Percentiles rank a stretch among this genome's conserved stretches.
Evolutionary conservation across 2,888 invertebrate genomes (phyloP).

Genomic region (Pycnomerus fuliginosus): DNA sequence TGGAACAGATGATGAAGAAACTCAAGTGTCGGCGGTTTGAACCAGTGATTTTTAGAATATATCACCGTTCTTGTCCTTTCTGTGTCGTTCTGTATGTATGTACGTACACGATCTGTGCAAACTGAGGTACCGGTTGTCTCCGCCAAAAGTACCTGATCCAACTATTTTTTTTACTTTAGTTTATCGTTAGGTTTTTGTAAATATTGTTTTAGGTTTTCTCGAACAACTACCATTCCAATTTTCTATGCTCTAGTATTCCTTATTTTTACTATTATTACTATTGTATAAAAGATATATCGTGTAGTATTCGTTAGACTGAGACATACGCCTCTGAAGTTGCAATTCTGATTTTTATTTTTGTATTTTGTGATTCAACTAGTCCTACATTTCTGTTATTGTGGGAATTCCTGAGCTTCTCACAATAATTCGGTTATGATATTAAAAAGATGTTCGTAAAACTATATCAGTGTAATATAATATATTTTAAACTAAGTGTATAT

Average conservation of each 20-base stretch:
- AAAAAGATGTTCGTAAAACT: constrained; percentile 30
- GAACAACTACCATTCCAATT: too few species aligned
- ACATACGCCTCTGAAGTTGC: constrained; percentile 27
- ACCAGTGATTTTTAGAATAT: constrained; percentile 35
- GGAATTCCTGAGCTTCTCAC: too few species aligned
- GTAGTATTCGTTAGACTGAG: constrained; percentile 27
- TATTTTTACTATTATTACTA: too few species aligned
- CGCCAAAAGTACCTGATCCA: constrained; percentile 41
- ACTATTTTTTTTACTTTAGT: too few species aligned
- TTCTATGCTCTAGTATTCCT: too few species aligned
- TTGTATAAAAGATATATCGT: constrained; percentile 6
- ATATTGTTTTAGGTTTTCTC: too few species aligned
- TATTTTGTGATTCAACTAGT: constrained; percentile 52
- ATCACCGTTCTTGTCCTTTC: background rate
- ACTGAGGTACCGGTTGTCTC: constrained; percentile 39
- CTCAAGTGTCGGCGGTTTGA: constrained; percentile 65
- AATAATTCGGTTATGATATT: constrained; percentile 34
- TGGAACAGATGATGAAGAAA: constrained; percentile 65
- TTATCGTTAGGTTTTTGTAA: too few species aligned
- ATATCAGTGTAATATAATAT: constrained; percentile 31
- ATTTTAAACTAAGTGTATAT: constrained; percentile 37
- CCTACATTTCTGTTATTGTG: constrained; percentile 37
- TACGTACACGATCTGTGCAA: constrained; percentile 36
- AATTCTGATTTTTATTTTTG: constrained; percentile 28
- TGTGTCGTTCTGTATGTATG: constrained; percentile 34